Percentiles rank a stretch among this genome's conserved stretches.
phyloP scores from a whole-genome alignment of 2,888 invertebrate genomes.

The Agrochola lota region DNA sequence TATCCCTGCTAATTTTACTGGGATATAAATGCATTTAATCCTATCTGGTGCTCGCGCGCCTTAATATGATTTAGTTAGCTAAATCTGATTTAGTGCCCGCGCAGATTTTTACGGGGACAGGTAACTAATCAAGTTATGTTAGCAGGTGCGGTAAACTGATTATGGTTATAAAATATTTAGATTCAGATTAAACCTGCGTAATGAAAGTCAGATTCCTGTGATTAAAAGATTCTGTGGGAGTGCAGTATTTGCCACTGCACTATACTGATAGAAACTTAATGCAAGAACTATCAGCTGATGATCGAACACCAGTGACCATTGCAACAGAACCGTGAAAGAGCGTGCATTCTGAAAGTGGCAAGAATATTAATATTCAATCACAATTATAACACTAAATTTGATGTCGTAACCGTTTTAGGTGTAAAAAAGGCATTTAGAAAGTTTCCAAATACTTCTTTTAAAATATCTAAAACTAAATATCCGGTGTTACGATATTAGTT shows the following conservation, averaged over 20 bases:
- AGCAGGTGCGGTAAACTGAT: constrained; percentile 20
- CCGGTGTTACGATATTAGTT: no score
- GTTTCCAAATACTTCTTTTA: no score
- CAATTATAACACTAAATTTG: no score
- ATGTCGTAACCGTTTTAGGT: no score
- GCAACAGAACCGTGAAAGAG: no score
- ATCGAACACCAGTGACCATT: neutral
- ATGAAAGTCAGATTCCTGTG: constrained; percentile 8
- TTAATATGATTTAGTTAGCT: constrained; percentile 22
- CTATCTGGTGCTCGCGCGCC: neutral
- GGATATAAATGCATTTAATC: neutral
- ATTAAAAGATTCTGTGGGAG: neutral
- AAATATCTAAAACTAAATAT: no score
- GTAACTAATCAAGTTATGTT: constrained; percentile 35
- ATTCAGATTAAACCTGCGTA: constrained; percentile 32
- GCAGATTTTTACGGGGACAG: constrained; percentile 26
- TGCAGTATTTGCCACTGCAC: neutral
- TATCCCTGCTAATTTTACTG: neutral
- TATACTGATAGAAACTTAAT: neutral
- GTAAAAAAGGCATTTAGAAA: no score
- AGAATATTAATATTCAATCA: no score
- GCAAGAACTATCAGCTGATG: neutral
- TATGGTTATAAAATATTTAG: constrained; percentile 31
- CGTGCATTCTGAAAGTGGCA: no score
- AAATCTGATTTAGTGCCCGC: constrained; percentile 33